Base-by-base conservation (phyloP, 1,140 invertebrate genomes). In the Heliconius melpomene region DNA sequence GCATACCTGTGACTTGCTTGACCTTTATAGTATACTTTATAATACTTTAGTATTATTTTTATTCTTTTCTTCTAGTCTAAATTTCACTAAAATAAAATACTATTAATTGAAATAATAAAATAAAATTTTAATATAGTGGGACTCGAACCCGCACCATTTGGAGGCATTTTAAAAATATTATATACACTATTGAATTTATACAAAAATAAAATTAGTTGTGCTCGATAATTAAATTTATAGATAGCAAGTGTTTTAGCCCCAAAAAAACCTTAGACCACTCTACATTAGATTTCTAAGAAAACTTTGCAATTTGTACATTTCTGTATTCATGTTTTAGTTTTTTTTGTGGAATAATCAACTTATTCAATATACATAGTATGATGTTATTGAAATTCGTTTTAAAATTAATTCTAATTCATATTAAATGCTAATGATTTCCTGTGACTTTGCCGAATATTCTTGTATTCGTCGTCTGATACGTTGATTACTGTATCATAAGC, bases 361-460 rank as follows among this genome's bases (percentile, higher is more conserved):
- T 66, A 66, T 66, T 66, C 26, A 26, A 66, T 66, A 29, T 36
- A 36, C 32, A 36, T 60, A 26, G 57, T n/a, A 60, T 16, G 40
- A 46, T 66, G 26, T 66, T 66, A 66, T 66, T 66, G 60, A 66
- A 66, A 23, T 66, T 66, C 23, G 60, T 66, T 26, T 66, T 16
- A 66, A 66, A 66, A 66, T 66, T 66, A 66, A 66, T 66, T 66
- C 60, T 66, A 66, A 66, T 66, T 66, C 60, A 29, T 66, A 66
- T 66, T 66, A 66, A 66, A 66, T 66, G 60, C 60, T 66, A 66
- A 66, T 66, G 60, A 66, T 66, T 66, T 66, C 60, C 60, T 66
- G 60, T 66, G 26, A 66, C 60, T 66, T 66, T 66, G 60, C 60
- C 60, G 60, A 29, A 66, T 66, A 29, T 66, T 6, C 26, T 66